These are phyloP conservation scores for Chaetops frenatus DNA, from an alignment of 2,113 vertebrate genomes.

Conservation along the genomic window DNA sequence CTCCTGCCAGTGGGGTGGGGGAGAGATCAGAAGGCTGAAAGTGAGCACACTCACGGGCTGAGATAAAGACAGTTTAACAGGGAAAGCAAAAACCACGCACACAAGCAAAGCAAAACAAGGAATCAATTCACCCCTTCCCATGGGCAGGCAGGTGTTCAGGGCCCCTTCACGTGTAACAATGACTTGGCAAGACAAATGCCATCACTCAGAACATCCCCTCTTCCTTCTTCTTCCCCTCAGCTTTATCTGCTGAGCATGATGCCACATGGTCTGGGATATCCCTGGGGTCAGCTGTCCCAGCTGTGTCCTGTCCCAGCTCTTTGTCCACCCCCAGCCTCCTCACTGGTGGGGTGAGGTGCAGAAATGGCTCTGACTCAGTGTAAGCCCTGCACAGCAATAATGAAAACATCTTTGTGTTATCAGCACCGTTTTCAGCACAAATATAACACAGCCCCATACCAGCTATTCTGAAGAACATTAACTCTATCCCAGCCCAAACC, in stretches of 20 bases:
- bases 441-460: background rate
- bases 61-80: background rate
- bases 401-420: background rate
- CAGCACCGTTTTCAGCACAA: background rate
- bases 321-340: background rate
- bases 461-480: background rate
- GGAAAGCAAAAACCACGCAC: background rate
- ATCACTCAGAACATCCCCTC: background rate
- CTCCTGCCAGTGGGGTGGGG: rapidly evolving
- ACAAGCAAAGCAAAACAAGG: background rate
- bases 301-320: background rate
- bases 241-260: background rate
- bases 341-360: rapidly evolving
- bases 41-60: background rate
- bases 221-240: background rate
- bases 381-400: background rate
- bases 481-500: background rate
- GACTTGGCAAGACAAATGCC: background rate
- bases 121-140: background rate
- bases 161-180: rapidly evolving
- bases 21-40: background rate
- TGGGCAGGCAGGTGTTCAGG: background rate
- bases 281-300: background rate
- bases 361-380: background rate
- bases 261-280: background rate